Conservation (phyloP, 2,888 invertebrate genomes). For the Caenorhabditis afra region DNA sequence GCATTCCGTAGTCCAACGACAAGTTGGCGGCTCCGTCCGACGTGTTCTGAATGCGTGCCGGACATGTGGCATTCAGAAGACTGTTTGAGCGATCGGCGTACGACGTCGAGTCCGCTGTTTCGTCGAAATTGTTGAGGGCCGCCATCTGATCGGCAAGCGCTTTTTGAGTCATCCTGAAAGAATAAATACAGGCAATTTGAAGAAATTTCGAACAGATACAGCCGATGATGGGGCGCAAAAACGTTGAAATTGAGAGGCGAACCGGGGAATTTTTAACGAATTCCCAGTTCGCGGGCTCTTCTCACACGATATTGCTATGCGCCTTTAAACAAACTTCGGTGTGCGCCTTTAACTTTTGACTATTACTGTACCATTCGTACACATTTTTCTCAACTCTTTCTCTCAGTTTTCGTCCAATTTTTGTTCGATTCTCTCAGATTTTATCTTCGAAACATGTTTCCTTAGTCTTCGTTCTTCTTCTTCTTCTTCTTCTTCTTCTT, state of each 20-base stretch:
- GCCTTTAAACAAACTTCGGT: neutral
- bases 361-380: neutral
- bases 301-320: neutral
- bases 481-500: neutral
- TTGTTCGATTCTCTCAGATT: neutral
- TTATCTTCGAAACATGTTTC: neutral
- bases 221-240: too few relatives aligned
- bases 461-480: too few relatives aligned
- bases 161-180: slow-evolving; percentile 23
- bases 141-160: slow-evolving; percentile 48
- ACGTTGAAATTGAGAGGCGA: too few relatives aligned
- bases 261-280: too few relatives aligned
- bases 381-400: neutral
- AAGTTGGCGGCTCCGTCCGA: neutral
- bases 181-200: too few relatives aligned
- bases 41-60: slow-evolving; percentile 39
- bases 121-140: slow-evolving; percentile 26
- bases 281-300: neutral
- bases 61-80: slow-evolving; percentile 49
- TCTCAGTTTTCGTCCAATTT: neutral
- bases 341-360: too few relatives aligned
- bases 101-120: slow-evolving; percentile 25
- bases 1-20: neutral
- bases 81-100: slow-evolving; percentile 34
- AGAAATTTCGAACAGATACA: neutral